Conservation (phyloP, 2,888 invertebrate genomes). For the Loripinus fragilis region DNA sequence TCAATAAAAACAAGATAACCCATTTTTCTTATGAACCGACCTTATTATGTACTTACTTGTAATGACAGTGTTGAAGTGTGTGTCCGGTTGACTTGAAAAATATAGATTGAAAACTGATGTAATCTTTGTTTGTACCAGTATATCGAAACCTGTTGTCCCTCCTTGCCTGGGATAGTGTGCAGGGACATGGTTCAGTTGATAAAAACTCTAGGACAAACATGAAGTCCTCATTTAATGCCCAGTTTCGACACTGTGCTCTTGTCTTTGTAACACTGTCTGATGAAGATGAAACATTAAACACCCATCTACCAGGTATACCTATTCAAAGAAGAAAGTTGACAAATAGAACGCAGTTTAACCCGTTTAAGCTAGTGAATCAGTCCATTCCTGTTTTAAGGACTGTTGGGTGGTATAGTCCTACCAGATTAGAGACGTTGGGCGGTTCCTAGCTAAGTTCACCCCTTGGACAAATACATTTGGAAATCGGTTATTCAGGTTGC, state of each 20-base stretch:
- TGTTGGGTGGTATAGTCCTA: too few species aligned
- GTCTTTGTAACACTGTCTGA: neutral
- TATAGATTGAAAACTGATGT: constrained; percentile 16
- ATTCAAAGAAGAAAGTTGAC: too few species aligned
- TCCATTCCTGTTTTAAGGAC: too few species aligned
- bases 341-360: too few species aligned
- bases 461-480: too few species aligned
- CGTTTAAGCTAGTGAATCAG: too few species aligned
- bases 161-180: constrained; percentile 31
- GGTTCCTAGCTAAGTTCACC: too few species aligned
- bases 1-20: too few species aligned
- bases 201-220: neutral
- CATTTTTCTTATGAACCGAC: too few species aligned
- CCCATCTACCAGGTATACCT: constrained; percentile 33
- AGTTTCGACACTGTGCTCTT: constrained; percentile 21
- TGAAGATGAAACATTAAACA: constrained; percentile 28
- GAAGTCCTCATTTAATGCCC: neutral
- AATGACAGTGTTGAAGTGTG: constrained; percentile 31
- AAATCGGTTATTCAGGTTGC: too few species aligned
- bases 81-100: neutral
- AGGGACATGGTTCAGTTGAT: constrained; percentile 32
- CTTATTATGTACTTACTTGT: constrained; percentile 24
- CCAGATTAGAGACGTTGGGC: too few species aligned
- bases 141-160: constrained; percentile 37
- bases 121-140: neutral